Percentiles rank a stretch among this genome's conserved stretches.
phyloP scores from a whole-genome alignment of 1,140 invertebrate genomes.

The Orchesella cincta region DNA sequence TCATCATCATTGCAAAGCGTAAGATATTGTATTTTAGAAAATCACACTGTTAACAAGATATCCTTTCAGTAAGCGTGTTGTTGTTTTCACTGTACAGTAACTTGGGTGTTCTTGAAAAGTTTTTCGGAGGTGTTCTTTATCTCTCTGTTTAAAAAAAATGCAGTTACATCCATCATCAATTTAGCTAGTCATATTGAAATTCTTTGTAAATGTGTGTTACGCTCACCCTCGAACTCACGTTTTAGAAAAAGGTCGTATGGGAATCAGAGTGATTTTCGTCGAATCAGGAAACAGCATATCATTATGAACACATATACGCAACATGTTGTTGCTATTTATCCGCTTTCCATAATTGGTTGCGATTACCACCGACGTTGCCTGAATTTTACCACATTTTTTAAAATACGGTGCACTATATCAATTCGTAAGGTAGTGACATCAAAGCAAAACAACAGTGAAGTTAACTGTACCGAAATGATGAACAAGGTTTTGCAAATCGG shows the following conservation, averaged over 20 bases:
- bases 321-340: slow-evolving; percentile 22
- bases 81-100: not conserved
- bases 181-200: not conserved
- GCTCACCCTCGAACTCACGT: not conserved
- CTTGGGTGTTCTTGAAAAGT: not conserved
- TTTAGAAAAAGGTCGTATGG: slow-evolving; percentile 12
- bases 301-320: no score
- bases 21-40: no score
- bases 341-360: slow-evolving; percentile 12
- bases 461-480: no score
- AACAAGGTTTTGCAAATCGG: no score
- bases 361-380: no score
- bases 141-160: slow-evolving; percentile 5
- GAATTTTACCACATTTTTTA: no score
- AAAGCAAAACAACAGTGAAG: no score
- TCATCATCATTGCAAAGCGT: no score
- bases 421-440: no score
- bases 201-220: no score
- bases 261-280: slow-evolving; percentile 1
- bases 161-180: not conserved
- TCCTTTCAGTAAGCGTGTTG: not conserved
- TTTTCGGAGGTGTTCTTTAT: slow-evolving; percentile 1
- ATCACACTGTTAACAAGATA: no score
- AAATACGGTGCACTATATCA: no score
- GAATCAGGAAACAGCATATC: slow-evolving; percentile 21